A percentile compares a stretch with the other conserved stretches of the same genome.
Conservation (phyloP, 2,888 invertebrate genomes). For the Lycaena phlaeas region DNA sequence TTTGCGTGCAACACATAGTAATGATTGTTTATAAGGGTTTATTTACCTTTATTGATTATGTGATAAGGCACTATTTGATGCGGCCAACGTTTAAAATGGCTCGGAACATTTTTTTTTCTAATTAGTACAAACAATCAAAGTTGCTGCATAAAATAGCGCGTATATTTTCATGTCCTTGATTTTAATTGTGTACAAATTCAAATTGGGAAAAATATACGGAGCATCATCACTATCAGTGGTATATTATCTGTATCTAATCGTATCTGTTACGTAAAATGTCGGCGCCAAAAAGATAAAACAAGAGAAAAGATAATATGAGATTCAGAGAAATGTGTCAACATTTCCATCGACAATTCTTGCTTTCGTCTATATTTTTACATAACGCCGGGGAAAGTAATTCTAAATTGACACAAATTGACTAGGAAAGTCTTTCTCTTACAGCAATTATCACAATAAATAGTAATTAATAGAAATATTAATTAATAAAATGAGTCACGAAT, state of each 20-base stretch:
- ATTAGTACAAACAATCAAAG: no score
- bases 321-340: background rate
- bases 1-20: constrained; percentile 20
- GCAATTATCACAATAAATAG: no score
- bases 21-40: constrained; percentile 22
- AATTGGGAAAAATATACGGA: background rate
- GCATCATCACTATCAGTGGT: background rate
- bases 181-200: background rate
- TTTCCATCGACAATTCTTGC: background rate
- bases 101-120: no score
- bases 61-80: constrained; percentile 15
- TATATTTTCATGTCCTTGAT: background rate
- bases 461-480: no score
- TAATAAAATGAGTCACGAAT: no score
- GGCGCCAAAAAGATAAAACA: constrained; percentile 15
- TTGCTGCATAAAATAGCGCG: constrained; percentile 5
- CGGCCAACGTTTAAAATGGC: background rate
- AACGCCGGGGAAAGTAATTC: background rate
- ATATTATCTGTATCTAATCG: constrained; percentile 10
- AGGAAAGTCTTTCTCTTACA: background rate
- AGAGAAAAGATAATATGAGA: background rate
- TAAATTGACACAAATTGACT: background rate
- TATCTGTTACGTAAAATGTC: constrained; percentile 19
- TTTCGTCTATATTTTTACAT: background rate
- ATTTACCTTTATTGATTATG: constrained; percentile 23